Base-by-base conservation (phyloP, 2,113 vertebrate species). In the Hiodon alosoides region DNA sequence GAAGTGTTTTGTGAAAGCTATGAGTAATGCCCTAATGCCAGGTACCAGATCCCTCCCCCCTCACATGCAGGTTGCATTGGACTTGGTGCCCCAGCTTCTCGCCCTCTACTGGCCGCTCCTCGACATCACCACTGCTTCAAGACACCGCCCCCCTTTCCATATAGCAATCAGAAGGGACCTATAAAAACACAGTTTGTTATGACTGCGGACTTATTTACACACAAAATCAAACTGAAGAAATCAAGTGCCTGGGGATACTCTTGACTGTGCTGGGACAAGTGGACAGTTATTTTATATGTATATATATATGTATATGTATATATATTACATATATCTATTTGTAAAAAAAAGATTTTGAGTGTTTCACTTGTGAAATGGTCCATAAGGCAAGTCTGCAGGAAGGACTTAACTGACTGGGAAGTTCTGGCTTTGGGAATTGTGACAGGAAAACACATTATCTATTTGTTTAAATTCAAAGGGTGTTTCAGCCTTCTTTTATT, bases 1-100 rank as follows among this genome's bases (percentile, higher is more conserved):
- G 76, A 76, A 83, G 85, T 80, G 77, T 81, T 50, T 75, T 57
- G 77, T 83, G 80, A 87, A 81, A 68, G 73, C 65, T 73, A 86
- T 89, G 91, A 81, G 86, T 95, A 92, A 92, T 88, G 90, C 89
- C 91, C 90, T 94, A 87, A 86, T 31, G 50, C 85, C 85, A 86
- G 83, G 89, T 87, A 85, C 88, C 86, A 57, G 69, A 17, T 57
- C 75, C 70, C 71, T 72, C 60, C 79, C 79, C 79, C 76, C 86
- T 86, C 80, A 83, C 87, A 83, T 87, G 87, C 87, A 85, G 88
- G 86, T 89, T 87, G 90, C 88, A 86, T 77, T 84, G 86, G 87
- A 86, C 84, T 86, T 87, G 87, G 82, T 65, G 65, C 55, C 86
- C 75, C 79, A 86, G 91, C 87, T 82, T 86, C 90, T 91, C 91